Percentiles rank a stretch among this genome's conserved stretches.
Conservation (phyloP, 2,797 vertebrate genomes). For the Lophura swinhoii region DNA sequence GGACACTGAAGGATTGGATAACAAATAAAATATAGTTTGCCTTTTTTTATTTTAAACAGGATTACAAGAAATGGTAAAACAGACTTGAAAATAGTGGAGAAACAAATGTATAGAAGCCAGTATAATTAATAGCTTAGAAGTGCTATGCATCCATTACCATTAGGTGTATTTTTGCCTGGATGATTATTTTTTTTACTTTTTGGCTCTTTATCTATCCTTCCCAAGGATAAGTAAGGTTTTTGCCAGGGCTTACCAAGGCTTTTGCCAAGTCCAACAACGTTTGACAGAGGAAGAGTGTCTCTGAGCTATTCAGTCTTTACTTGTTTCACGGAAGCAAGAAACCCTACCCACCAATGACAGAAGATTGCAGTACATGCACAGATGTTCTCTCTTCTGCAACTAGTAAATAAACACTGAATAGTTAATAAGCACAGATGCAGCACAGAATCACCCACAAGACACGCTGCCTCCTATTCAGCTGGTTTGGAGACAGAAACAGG, state of each 20-base stretch:
- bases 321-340: slow-evolving; percentile 51
- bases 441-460: slow-evolving; percentile 4
- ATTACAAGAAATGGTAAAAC: neutral
- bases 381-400: slow-evolving; percentile 52
- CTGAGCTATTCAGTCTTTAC: neutral
- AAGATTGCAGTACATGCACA: slow-evolving; percentile 31
- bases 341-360: neutral
- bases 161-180: neutral
- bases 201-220: neutral
- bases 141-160: neutral
- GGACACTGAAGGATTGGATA: neutral
- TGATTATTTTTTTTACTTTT: neutral
- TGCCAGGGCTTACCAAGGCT: neutral
- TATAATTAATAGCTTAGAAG: neutral
- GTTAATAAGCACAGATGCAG: slow-evolving; percentile 55
- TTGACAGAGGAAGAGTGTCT: neutral
- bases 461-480: slow-evolving; percentile 24
- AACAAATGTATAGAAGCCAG: neutral
- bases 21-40: neutral
- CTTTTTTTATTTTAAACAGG: neutral
- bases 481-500: neutral
- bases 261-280: neutral
- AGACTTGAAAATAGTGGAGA: neutral
- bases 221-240: neutral
- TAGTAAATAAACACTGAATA: neutral